These are phyloP conservation scores for Folsomia manolachei DNA, from an alignment of 2,888 invertebrate species.

Conservation along the genomic window DNA sequence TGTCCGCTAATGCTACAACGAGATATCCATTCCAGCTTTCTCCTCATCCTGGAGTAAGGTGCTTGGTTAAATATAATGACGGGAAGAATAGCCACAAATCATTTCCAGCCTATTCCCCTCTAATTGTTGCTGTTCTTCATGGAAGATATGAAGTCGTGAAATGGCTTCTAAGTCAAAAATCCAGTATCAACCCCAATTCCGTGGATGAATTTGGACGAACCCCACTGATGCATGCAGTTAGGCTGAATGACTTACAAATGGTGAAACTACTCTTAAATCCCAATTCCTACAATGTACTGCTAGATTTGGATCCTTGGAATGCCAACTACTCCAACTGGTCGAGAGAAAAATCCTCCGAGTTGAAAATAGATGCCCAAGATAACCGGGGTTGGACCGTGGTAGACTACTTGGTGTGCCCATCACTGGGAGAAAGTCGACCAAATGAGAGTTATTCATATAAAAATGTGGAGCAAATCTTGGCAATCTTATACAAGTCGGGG, in stretches of 20 bases:
- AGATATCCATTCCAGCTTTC: constrained; percentile 37
- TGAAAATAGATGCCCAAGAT: constrained; percentile 29
- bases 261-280: constrained; percentile 43
- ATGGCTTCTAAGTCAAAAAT: constrained; percentile 38
- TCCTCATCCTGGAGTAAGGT: constrained; percentile 30
- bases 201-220: constrained; percentile 42
- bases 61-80: background rate
- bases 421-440: background rate
- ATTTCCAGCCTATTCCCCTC: constrained; percentile 31
- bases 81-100: constrained; percentile 7
- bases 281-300: constrained; percentile 20
- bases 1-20: background rate
- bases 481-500: constrained; percentile 24
- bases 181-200: constrained; percentile 33
- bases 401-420: constrained; percentile 37
- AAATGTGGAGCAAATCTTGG: constrained; percentile 26
- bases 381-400: constrained; percentile 38
- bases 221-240: constrained; percentile 46
- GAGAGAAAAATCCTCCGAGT: background rate
- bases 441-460: constrained; percentile 23
- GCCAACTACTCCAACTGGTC: background rate
- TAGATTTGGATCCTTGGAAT: constrained; percentile 24
- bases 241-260: constrained; percentile 47
- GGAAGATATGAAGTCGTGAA: constrained; percentile 37
- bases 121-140: constrained; percentile 40